phyloP scores from a whole-genome alignment of 1,140 invertebrate genomes.

The Bombus turneri region DNA sequence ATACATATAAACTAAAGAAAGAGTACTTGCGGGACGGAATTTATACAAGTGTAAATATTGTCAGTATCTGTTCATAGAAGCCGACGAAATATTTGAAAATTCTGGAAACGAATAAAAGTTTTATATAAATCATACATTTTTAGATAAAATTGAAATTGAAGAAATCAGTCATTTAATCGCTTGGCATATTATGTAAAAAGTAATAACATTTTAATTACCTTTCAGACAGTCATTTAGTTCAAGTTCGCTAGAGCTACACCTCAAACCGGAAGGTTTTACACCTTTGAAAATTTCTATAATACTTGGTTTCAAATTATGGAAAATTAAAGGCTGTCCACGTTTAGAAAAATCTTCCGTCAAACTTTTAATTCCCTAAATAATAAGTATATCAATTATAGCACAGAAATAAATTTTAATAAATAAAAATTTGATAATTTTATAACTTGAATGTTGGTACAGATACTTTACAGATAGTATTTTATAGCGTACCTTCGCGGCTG shows the following conservation, averaged over 20 bases:
- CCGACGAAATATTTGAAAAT: constrained; percentile 45
- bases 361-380: constrained; percentile 87
- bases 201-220: constrained; percentile 68
- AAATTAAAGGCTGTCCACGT: constrained; percentile 88
- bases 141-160: background rate
- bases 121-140: background rate
- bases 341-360: constrained; percentile 89
- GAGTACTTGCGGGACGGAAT: constrained; percentile 1
- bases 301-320: constrained; percentile 89
- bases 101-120: constrained; percentile 46
- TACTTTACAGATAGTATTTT: background rate
- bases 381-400: background rate
- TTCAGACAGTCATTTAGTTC: constrained; percentile 86
- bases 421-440: background rate
- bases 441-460: background rate
- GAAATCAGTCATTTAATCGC: background rate
- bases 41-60: background rate
- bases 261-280: constrained; percentile 87
- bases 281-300: constrained; percentile 87
- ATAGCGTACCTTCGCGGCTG: constrained; percentile 86
- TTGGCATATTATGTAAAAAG: background rate
- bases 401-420: background rate
- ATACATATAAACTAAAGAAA: constrained; percentile 28
- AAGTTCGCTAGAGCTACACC: constrained; percentile 85
- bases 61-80: constrained; percentile 57